Evolutionary conservation across 2,113 vertebrate genomes (phyloP).

Genomic region (Chaetorhynchus papuensis): DNA sequence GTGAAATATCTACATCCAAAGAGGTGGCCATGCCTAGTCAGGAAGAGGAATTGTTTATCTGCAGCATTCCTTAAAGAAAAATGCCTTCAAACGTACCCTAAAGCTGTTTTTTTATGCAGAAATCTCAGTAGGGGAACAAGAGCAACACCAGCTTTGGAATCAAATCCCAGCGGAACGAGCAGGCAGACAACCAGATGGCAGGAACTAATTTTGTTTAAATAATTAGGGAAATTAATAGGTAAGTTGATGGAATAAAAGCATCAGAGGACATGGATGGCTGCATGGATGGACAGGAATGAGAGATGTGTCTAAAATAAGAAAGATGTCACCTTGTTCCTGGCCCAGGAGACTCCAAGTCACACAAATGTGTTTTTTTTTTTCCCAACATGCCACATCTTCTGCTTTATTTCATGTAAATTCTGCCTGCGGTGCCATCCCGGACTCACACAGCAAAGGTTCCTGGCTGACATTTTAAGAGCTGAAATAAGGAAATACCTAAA

Average conservation of each 20-base stretch:
- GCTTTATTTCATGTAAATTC: background rate
- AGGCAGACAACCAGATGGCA: conserved; percentile 30
- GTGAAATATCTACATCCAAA: background rate
- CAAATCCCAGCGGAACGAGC: background rate
- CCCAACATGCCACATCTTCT: fast-evolving
- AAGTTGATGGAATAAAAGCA: background rate
- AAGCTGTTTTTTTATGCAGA: background rate
- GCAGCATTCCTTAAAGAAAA: background rate
- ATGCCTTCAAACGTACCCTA: fast-evolving
- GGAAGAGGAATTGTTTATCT: background rate
- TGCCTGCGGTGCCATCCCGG: background rate
- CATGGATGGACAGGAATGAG: background rate
- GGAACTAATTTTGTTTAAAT: conserved; percentile 36
- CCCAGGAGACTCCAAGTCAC: background rate
- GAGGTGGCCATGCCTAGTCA: background rate
- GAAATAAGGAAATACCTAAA: background rate
- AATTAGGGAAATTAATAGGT: conserved; percentile 43
- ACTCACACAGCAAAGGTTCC: background rate
- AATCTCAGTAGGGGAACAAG: background rate
- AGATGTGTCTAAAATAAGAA: background rate
- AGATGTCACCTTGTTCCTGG: background rate
- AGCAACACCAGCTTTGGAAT: background rate
- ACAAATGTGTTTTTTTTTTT: background rate
- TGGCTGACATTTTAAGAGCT: background rate
- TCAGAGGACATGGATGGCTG: background rate